Base-by-base conservation (phyloP, 2,797 vertebrate species). In the Rachycentron canadum region DNA sequence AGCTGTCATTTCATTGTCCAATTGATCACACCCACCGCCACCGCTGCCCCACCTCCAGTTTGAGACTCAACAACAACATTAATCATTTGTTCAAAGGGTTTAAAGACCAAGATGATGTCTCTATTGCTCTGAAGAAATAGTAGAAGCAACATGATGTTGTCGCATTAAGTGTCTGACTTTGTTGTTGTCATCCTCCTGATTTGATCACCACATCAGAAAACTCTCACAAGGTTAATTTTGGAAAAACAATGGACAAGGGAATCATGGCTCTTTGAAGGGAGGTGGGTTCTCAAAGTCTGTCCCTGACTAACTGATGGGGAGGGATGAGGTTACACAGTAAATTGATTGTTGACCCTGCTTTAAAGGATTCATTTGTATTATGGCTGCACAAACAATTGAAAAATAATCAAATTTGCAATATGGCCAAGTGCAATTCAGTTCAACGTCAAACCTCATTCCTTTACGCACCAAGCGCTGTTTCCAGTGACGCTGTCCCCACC, bases 1-100 rank as follows among this genome's bases (percentile, higher is more conserved):
- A 23, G 43, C 45, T 69, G 43, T 69, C 70, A 28, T 45, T 59
- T 74, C 23, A 26, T 32, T 55, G 69, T 38, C 30, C 40, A 16
- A 9, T 8, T 34, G 21, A 68, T 36, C 28, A 0, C 2, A 61
- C 9, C 25, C 0, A n/a, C 23, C 9, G 23, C 7, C 9, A n/a
- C 5, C 12, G 17, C 23, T 7, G 23, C 14, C 25, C n/a, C 38
- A 26, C 36, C 25, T 26, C 49, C 23, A 40, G 12, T 26, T 17
- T 28, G 10, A 26, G 21, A 25, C 16, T 19, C 43, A 25, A 50
- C 47, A 23, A 41, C 40, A 43, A 23, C 47, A 13, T 50, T 23
- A 50, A n/a, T 50, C 4, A 12, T 25, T 50, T 25, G n/a, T 25
- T 11, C n/a, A 50, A 23, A 50, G 47, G 47, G 47, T 12, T 49